A percentile compares a stretch with the other conserved stretches of the same genome.
These are phyloP conservation scores for Tortricodes alternella DNA, from an alignment of 2,888 invertebrate genomes.

Conservation along the genomic window DNA sequence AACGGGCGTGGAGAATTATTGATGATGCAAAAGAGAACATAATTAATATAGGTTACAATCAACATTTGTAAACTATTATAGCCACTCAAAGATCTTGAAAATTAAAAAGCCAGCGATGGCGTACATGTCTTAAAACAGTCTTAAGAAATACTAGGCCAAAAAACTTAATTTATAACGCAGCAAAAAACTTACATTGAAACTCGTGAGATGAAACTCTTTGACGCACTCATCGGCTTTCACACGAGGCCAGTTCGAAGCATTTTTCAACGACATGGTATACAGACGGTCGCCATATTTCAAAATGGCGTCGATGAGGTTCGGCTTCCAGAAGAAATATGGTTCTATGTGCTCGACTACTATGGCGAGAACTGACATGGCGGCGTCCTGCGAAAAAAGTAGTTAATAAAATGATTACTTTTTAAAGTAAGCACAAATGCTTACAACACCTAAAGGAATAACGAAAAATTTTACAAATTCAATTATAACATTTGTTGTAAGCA, in stretches of 20 bases:
- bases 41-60: too few relatives aligned
- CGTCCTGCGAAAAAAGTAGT: conserved; percentile 61
- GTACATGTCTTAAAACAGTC: too few relatives aligned
- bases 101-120: too few relatives aligned
- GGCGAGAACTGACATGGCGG: conserved; percentile 81
- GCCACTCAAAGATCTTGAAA: too few relatives aligned
- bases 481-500: too few relatives aligned
- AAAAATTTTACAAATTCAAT: too few relatives aligned
- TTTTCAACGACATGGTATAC: conserved; percentile 71
- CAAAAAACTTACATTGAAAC: conserved; percentile 61
- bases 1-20: too few relatives aligned
- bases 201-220: conserved; percentile 63
- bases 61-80: too few relatives aligned
- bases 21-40: too few relatives aligned
- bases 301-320: conserved; percentile 81
- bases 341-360: conserved; percentile 83
- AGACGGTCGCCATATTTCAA: conserved; percentile 85
- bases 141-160: too few relatives aligned
- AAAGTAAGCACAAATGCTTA: background rate
- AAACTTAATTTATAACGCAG: too few relatives aligned
- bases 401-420: background rate
- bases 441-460: background rate
- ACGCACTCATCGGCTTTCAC: conserved; percentile 51
- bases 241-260: conserved; percentile 49
- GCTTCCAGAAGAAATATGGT: conserved; percentile 81